phyloP scores from a whole-genome alignment of 2,797 vertebrate genomes.

The Enteromius fasciolatus region DNA sequence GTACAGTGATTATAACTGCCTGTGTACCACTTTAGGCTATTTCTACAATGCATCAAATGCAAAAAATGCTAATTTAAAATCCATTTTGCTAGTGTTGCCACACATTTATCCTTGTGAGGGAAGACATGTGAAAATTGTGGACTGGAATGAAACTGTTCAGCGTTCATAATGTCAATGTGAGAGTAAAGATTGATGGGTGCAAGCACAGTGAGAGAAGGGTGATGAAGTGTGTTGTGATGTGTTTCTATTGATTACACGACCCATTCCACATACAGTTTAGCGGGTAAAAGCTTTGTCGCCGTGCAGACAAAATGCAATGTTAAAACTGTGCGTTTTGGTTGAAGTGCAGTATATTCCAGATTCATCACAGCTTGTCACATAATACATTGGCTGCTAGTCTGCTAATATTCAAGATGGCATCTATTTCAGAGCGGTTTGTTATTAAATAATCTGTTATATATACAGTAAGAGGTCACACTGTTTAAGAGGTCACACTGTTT shows the following conservation, averaged over 20 bases:
- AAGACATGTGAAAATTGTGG: background rate
- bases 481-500: background rate
- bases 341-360: background rate
- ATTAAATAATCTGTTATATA: slow-evolving; percentile 5
- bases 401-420: background rate
- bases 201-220: background rate
- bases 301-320: background rate
- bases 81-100: background rate
- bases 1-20: background rate
- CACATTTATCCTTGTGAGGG: background rate
- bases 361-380: background rate
- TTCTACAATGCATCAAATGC: background rate
- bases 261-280: background rate
- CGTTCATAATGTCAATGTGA: slow-evolving; percentile 7
- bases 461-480: background rate
- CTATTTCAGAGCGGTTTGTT: background rate
- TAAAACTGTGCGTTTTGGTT: background rate
- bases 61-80: background rate
- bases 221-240: slow-evolving; percentile 5
- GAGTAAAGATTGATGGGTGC: slow-evolving; percentile 1
- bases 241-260: slow-evolving; percentile 18
- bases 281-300: background rate
- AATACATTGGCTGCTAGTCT: background rate
- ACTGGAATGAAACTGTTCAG: slow-evolving; percentile 8
- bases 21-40: no score